Conservation (phyloP, 1,140 invertebrate genomes). For the Zaprionus kolodkinae region DNA sequence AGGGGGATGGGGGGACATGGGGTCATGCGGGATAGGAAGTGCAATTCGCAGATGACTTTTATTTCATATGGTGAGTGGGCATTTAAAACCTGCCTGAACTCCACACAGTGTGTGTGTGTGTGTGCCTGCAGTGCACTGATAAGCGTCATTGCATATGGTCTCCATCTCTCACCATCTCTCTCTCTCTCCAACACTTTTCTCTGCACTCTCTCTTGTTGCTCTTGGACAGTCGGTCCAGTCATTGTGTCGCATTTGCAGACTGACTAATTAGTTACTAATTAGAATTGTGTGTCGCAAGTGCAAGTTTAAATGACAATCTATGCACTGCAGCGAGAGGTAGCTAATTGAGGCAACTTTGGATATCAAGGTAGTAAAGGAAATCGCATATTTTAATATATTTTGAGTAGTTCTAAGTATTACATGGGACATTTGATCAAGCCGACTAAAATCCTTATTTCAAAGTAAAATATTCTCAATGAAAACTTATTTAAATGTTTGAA, state of each 20-base stretch:
- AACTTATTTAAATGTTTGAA: too few species aligned
- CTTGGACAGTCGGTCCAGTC: conserved; percentile 10
- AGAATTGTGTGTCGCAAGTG: conserved; percentile 63
- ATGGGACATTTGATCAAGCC: too few species aligned
- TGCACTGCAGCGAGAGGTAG: conserved; percentile 31
- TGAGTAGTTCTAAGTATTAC: too few species aligned
- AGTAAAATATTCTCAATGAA: too few species aligned
- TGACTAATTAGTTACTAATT: conserved; percentile 77
- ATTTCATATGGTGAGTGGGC: conserved; percentile 48
- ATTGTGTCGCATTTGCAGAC: conserved; percentile 62
- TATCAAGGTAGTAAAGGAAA: too few species aligned
- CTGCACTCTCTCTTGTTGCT: background rate
- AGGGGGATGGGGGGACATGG: background rate
- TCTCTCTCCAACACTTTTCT: background rate
- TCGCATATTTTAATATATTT: too few species aligned
- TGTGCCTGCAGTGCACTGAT: conserved; percentile 65
- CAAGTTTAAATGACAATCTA: conserved; percentile 63
- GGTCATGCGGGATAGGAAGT: background rate
- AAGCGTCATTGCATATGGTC: conserved; percentile 59
- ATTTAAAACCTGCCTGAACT: conserved; percentile 45
- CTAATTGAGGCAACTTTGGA: background rate
- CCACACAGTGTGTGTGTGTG: conserved; percentile 11
- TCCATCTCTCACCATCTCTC: background rate
- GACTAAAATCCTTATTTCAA: too few species aligned
- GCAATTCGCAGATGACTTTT: conserved; percentile 45